Evolutionary conservation across 2,888 invertebrate species (phyloP), one percentile per base, ranked within the genome.

Genomic region (Leptinotarsa juncta): DNA sequence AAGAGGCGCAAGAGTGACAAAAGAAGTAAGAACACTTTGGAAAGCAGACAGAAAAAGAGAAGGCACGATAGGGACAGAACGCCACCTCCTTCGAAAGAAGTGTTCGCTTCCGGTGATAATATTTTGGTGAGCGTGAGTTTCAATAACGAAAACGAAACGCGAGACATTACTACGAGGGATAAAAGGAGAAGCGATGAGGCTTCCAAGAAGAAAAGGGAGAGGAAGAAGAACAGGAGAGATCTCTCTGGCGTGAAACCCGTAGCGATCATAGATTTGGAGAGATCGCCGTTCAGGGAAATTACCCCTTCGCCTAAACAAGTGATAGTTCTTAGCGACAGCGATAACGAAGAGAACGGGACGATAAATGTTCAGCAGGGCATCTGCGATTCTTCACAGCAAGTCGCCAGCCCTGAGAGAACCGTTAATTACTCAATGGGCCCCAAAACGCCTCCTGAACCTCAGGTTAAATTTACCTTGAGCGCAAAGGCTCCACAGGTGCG

Each of bases 41-140:
- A 82, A 82, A 84, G 75, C 67, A 80, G 77, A 67, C 72, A 79
- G 76, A 77, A 86, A 50, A 88, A 88, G 65, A 88, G 88, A 79
- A 82, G 88, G 53, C 86, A 86, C 70, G 83, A 87, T 42, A 82
- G 83, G 26, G 87, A 88, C 66, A 83, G 87, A 60, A 91, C 91
- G 0, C 90, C 90, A n/a, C 91, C 90, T 70, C 94, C 95, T 0
- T 94, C 94, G 3, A 97, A 97, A 86, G 96, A 96, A 88, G 96
- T 97, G 3, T 97, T 96, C 86, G 96, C 97, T 0, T 96, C 96
- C 15, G 97, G 97, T 3, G 96, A 97, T 88, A 97, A 96, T 86
- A 97, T 97, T 83, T 91, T 97, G 78, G 96, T 97, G 15, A 96
- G 96, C 88, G 96, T 97, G 20, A 96, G 96, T 87, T 97, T 97